phyloP scores from a whole-genome alignment of 2,797 vertebrate species.

The Fringilla coelebs region DNA sequence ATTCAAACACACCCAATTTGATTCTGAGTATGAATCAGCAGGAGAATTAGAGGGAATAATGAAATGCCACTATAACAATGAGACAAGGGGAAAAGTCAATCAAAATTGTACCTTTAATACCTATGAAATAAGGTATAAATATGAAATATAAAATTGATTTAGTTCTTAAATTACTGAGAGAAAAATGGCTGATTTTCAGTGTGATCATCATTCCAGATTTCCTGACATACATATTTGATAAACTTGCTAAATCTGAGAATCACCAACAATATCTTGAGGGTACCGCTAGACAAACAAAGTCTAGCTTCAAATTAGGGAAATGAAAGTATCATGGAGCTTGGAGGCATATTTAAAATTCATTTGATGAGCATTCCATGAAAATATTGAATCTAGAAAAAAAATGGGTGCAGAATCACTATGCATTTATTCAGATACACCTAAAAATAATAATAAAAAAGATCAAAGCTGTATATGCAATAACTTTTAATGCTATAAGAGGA shows the following conservation, averaged over 20 bases:
- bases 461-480: neutral
- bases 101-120: slow-evolving; percentile 3
- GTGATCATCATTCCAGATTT: neutral
- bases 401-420: neutral
- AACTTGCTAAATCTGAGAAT: neutral
- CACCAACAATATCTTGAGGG: neutral
- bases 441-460: neutral
- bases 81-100: neutral
- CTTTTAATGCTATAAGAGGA: neutral
- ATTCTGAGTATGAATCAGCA: slow-evolving; percentile 2
- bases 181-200: neutral
- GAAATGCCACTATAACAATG: neutral
- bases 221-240: neutral
- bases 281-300: neutral
- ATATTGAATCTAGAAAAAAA: neutral
- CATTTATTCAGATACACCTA: neutral
- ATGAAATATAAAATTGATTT: neutral
- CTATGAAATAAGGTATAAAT: neutral
- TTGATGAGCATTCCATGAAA: neutral
- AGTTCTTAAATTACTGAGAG: neutral
- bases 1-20: neutral
- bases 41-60: neutral
- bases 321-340: rapidly evolving
- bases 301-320: neutral
- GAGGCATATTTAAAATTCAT: neutral